Percentiles rank a stretch among this genome's conserved stretches.
Evolutionary conservation across 2,888 invertebrate species (phyloP).

Genomic region (Acleris sparsana): DNA sequence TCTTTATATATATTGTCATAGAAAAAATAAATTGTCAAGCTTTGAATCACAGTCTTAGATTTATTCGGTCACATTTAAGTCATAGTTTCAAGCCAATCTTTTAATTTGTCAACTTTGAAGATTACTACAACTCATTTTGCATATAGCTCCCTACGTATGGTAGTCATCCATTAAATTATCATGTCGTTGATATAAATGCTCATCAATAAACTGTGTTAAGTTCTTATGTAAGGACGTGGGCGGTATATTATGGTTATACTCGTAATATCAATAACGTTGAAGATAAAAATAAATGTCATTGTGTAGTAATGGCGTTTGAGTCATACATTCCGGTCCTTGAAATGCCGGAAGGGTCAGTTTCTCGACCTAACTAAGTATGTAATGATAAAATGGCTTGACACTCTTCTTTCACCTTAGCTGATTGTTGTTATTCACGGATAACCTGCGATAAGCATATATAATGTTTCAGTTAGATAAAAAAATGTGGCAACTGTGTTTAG

Average conservation of each 20-base stretch:
- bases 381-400: conserved; percentile 12
- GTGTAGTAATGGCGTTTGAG: conserved; percentile 40
- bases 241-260: conserved; percentile 7
- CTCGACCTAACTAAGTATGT: conserved; percentile 37
- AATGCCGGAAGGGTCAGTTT: conserved; percentile 55
- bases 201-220: conserved; percentile 9
- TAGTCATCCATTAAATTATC: neutral
- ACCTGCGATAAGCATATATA: neutral
- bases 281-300: conserved; percentile 22
- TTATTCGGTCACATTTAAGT: too few species aligned
- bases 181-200: neutral
- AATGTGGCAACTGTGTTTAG: too few species aligned
- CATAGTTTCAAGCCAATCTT: too few species aligned
- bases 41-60: too few species aligned
- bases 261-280: conserved; percentile 21
- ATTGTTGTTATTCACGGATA: neutral
- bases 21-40: too few species aligned
- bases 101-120: too few species aligned
- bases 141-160: neutral
- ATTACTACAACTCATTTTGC: too few species aligned
- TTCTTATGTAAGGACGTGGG: conserved; percentile 20
- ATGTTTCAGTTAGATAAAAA: too few species aligned
- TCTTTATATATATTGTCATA: too few species aligned
- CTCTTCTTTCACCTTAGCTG: neutral
- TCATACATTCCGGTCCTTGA: conserved; percentile 52